A percentile compares a stretch with the other conserved stretches of the same genome.
These are phyloP conservation scores for Gasterosteus nipponicus DNA, from an alignment of 2,113 vertebrate species.

Conservation along the genomic window DNA sequence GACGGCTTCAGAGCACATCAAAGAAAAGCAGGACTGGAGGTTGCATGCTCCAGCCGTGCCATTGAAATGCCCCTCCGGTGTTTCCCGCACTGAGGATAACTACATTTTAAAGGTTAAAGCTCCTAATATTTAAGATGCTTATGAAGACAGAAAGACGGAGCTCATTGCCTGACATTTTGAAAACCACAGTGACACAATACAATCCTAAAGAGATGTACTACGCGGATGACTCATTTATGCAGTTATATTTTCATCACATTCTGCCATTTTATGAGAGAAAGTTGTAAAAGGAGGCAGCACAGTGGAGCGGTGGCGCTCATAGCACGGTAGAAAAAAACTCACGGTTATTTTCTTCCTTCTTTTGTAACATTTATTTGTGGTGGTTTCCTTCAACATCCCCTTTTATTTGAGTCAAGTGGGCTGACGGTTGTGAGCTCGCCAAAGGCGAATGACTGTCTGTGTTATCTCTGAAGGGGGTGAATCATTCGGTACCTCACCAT, in stretches of 20 bases:
- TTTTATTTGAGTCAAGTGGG: slow-evolving; percentile 46
- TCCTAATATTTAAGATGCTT: slow-evolving; percentile 58
- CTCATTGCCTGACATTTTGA: slow-evolving; percentile 32
- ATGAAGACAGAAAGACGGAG: slow-evolving; percentile 41
- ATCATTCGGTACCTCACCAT: not conserved
- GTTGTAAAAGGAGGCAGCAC: slow-evolving; percentile 55
- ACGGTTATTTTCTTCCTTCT: not conserved
- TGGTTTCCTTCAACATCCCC: slow-evolving; percentile 41
- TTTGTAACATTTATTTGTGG: slow-evolving; percentile 16
- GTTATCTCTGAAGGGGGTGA: not conserved
- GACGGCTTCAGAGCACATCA: slow-evolving; percentile 60
- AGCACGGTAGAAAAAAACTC: slow-evolving; percentile 36
- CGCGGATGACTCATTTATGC: slow-evolving; percentile 65
- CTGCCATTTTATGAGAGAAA: slow-evolving; percentile 62
- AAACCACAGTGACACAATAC: slow-evolving; percentile 40
- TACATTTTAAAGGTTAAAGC: slow-evolving; percentile 56
- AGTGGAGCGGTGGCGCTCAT: slow-evolving; percentile 47
- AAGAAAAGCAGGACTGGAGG: slow-evolving; percentile 57
- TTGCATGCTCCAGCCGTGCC: slow-evolving; percentile 44
- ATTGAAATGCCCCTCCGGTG: slow-evolving; percentile 33
- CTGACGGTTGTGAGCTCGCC: slow-evolving; percentile 45
- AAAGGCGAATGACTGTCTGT: slow-evolving; percentile 57
- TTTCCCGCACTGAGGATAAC: slow-evolving; percentile 7
- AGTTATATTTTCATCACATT: slow-evolving; percentile 57
- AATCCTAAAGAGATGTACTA: slow-evolving; percentile 47